Evolutionary conservation across 1,140 invertebrate species (phyloP).

Genomic region (Aculops lycopersici): DNA sequence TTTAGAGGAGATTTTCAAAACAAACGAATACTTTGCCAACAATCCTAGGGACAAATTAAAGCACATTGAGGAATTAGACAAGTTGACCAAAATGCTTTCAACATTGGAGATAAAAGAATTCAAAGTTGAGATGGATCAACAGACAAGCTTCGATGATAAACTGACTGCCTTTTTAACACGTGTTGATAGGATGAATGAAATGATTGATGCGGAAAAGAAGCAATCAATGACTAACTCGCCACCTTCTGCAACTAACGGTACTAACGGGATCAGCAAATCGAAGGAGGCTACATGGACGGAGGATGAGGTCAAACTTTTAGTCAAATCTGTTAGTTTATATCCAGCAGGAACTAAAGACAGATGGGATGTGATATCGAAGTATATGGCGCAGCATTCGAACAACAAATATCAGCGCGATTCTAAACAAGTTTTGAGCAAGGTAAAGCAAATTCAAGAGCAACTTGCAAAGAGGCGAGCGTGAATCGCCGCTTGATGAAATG

Average conservation of each 20-base stretch:
- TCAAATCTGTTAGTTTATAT: constrained; percentile 82
- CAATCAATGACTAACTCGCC: constrained; percentile 2
- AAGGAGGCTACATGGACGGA: constrained; percentile 29
- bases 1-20: constrained; percentile 36
- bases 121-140: constrained; percentile 20
- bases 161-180: constrained; percentile 16
- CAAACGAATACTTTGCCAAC: constrained; percentile 47
- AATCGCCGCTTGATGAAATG: too few relatives aligned
- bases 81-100: constrained; percentile 41
- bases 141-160: constrained; percentile 30
- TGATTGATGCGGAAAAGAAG: constrained; percentile 33
- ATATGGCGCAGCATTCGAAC: constrained; percentile 55
- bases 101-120: constrained; percentile 15
- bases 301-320: constrained; percentile 48
- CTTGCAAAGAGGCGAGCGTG: too few relatives aligned
- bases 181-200: constrained; percentile 31
- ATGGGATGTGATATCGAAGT: constrained; percentile 85
- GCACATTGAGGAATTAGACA: constrained; percentile 60
- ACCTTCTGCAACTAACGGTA: constrained; percentile 1
- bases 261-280: constrained; percentile 1
- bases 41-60: constrained; percentile 35
- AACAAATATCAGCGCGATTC: constrained; percentile 23
- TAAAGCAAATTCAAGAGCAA: constrained; percentile 65
- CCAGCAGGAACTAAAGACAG: constrained; percentile 70
- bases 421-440: constrained; percentile 73